Percentiles rank a stretch among this genome's conserved stretches.
These are phyloP conservation scores for Caenorhabditis angaria DNA, from an alignment of 2,888 invertebrate species.

Conservation along the genomic window DNA sequence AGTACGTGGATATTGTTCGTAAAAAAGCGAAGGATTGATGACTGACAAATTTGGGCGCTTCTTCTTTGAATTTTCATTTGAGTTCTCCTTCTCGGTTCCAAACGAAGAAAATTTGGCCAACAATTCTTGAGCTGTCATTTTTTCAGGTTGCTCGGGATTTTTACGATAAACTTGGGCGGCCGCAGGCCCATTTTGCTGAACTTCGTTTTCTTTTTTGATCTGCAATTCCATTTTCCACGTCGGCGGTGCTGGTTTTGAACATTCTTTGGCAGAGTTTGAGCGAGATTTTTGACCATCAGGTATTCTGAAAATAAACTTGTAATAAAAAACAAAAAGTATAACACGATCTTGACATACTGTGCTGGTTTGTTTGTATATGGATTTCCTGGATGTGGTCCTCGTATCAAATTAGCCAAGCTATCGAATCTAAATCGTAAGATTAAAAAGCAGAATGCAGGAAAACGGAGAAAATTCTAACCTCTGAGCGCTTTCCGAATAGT, in stretches of 20 bases:
- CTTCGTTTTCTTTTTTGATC: slow-evolving; percentile 13
- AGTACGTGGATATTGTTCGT: slow-evolving; percentile 39
- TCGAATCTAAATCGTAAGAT: slow-evolving; percentile 33
- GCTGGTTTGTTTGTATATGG: slow-evolving; percentile 4
- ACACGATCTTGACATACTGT: neutral
- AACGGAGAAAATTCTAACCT: slow-evolving; percentile 1
- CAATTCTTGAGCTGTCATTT: neutral
- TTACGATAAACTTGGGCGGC: slow-evolving; percentile 21
- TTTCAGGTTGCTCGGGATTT: slow-evolving; percentile 10
- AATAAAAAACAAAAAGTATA: too few relatives aligned
- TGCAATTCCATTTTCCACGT: slow-evolving; percentile 45
- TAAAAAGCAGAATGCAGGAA: too few relatives aligned
- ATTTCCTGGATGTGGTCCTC: slow-evolving; percentile 22
- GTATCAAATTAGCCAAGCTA: slow-evolving; percentile 29
- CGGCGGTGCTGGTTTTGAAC: slow-evolving; percentile 20
- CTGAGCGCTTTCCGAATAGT: slow-evolving; percentile 31
- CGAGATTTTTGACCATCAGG: slow-evolving; percentile 7
- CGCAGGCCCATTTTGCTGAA: neutral
- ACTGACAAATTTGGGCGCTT: slow-evolving; percentile 37
- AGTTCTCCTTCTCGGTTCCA: neutral
- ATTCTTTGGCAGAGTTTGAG: slow-evolving; percentile 14
- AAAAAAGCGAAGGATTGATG: slow-evolving; percentile 39
- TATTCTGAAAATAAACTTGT: neutral
- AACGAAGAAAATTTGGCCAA: neutral
- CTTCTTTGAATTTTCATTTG: slow-evolving; percentile 12